These are phyloP conservation scores for Neofelis nebulosa DNA, from an alignment of 2,113 vertebrate genomes.

Conservation along the genomic window DNA sequence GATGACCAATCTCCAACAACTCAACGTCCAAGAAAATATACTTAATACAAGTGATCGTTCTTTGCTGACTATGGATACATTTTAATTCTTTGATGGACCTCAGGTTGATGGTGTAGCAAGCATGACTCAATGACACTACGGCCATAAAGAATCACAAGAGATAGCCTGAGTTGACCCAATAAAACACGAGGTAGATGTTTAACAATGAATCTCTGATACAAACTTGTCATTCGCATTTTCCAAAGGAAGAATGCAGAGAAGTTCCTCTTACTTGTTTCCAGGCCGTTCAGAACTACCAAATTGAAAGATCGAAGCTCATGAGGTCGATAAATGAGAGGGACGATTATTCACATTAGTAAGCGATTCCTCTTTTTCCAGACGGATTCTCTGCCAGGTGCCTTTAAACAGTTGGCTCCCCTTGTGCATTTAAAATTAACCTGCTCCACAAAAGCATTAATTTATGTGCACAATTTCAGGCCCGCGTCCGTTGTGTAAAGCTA, in stretches of 20 bases:
- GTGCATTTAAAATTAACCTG: slow-evolving; percentile 30
- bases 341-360: slow-evolving; percentile 12
- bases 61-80: neutral
- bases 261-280: neutral
- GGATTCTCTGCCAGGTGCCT: slow-evolving; percentile 37
- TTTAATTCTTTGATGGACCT: neutral
- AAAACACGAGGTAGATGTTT: neutral
- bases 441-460: slow-evolving; percentile 46
- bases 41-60: neutral
- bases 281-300: neutral
- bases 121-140: neutral
- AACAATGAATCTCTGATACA: neutral
- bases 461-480: neutral
- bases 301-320: slow-evolving; percentile 3
- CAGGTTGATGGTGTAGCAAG: too few relatives aligned
- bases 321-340: neutral
- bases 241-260: neutral
- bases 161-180: neutral
- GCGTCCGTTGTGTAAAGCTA: neutral
- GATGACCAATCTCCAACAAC: neutral
- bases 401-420: slow-evolving; percentile 26
- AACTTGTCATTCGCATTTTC: neutral
- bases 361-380: neutral
- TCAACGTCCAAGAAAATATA: neutral
- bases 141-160: neutral